phyloP scores from a whole-genome alignment of 2,888 invertebrate genomes.

The Flexamia atlantica region DNA sequence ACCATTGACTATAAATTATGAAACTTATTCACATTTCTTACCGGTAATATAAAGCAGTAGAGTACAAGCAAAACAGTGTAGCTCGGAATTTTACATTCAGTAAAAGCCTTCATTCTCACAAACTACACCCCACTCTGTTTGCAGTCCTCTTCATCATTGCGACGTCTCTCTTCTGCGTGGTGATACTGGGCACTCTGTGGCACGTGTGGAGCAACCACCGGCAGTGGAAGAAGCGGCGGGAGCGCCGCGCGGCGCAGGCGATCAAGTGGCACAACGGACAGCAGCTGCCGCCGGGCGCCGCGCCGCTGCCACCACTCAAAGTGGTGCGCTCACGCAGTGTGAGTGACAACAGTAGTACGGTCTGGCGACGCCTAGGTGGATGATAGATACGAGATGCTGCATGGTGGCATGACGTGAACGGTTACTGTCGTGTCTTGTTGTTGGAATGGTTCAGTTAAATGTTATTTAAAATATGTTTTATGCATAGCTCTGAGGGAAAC shows the following conservation, averaged over 20 bases:
- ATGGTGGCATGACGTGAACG: background rate
- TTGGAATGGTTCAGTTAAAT: no score
- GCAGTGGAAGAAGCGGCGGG: slow-evolving; percentile 83
- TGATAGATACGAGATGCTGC: slow-evolving; percentile 15
- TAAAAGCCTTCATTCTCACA: no score
- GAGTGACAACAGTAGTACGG: slow-evolving; percentile 55
- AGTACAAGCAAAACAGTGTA: no score
- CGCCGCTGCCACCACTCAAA: slow-evolving; percentile 72
- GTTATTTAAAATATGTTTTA: no score
- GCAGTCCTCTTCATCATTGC: slow-evolving; percentile 87
- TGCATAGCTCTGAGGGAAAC: no score
- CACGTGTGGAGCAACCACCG: slow-evolving; percentile 88
- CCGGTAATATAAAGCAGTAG: no score
- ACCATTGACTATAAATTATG: no score
- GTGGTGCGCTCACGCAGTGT: slow-evolving; percentile 68
- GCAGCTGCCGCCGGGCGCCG: slow-evolving; percentile 78
- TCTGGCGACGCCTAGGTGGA: slow-evolving; percentile 4
- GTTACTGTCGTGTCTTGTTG: no score
- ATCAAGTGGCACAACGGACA: slow-evolving; percentile 86
- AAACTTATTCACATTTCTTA: no score
- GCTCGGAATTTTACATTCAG: no score
- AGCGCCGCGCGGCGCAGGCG: slow-evolving; percentile 84
- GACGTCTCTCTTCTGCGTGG: slow-evolving; percentile 85
- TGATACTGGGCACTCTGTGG: slow-evolving; percentile 82
- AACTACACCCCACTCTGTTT: slow-evolving; percentile 30